phyloP scores from a whole-genome alignment of 37 sponge, comb jelly and placozoan species.

The Halichondria panicea region DNA sequence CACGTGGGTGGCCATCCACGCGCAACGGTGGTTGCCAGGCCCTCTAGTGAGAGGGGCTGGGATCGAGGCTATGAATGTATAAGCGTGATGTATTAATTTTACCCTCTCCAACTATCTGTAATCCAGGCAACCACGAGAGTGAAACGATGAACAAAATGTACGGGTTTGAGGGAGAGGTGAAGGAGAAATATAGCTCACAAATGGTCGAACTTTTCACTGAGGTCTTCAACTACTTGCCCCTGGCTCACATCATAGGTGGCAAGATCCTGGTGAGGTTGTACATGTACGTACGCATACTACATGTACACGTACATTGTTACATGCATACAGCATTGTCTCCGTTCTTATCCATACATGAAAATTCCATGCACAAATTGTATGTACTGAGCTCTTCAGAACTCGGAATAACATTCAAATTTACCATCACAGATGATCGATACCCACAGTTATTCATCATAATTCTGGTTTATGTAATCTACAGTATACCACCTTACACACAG shows the following conservation, averaged over 20 bases:
- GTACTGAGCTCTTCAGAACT: too few species aligned
- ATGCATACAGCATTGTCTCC: too few species aligned
- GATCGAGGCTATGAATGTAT: too few species aligned
- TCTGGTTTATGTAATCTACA: not conserved
- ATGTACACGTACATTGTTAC: not conserved
- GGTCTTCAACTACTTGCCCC: slow-evolving; percentile 94
- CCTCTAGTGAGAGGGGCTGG: too few species aligned
- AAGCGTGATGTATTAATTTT: too few species aligned
- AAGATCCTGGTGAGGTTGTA: slow-evolving; percentile 88
- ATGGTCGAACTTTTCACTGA: slow-evolving; percentile 96
- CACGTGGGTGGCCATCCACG: too few species aligned
- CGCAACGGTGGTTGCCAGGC: too few species aligned
- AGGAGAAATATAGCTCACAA: slow-evolving; percentile 78
- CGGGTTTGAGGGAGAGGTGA: slow-evolving; percentile 98
- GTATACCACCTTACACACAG: slow-evolving; percentile 2
- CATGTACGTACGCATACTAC: not conserved
- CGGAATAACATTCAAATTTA: too few species aligned
- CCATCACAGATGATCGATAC: too few species aligned
- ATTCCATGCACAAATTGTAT: too few species aligned
- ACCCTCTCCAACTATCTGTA: too few species aligned
- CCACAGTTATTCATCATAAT: not conserved
- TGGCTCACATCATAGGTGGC: slow-evolving; percentile 82
- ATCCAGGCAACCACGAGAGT: slow-evolving; percentile 98
- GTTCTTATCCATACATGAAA: too few species aligned
- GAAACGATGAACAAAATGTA: slow-evolving; percentile 96